Evolutionary conservation across 2,797 vertebrate genomes (phyloP), one percentile per base, ranked within the genome.

Genomic region (Sylvia borin): DNA sequence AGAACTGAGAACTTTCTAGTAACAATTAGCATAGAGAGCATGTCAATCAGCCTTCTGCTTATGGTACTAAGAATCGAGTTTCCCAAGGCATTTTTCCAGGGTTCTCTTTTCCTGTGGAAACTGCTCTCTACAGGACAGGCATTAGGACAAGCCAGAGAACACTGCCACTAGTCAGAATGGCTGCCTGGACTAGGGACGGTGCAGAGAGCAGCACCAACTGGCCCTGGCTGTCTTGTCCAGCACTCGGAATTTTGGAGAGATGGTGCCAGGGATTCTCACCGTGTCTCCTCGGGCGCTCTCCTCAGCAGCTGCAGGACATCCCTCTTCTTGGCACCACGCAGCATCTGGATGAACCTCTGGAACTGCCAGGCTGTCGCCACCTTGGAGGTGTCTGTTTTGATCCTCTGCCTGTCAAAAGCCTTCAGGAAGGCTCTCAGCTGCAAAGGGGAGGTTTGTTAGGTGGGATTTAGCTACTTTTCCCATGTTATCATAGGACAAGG

Each of bases 231-330:
- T 22, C 66, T 16, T 34, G 22, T 18, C 9, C 36, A 25, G 74
- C 0, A 0, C 11, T 16, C 0, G 2, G 72, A 48, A 61, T 71
- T 50, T 38, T 53, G 58, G 36, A 20, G 55, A n/a, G 9, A 1
- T 1, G 14, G 11, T 4, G 45, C 61, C 22, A 16, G 29, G 15
- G 57, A 19, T 6, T 70, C 97, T 97, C 95, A 98, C 98, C 96
- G 42, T 7, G 73, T 93, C 36, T 93, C 89, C 72, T 92, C 3
- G 0, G 96, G 85, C 0, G 73, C 89, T 65, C 47, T 94, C 81
- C 85, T 94, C 71, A 98, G 92, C 79, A 97, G 81, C 51, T 95
- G 45, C n/a, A 97, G 90, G 17, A 97, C n/a, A 7, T 97, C 97
- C n/a, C 42, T 92, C 85, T 96, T 97, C 88, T 97, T 96, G 72